Evolutionary conservation across 2,113 vertebrate genomes (phyloP).

Genomic region (Rhodinocichla rosea): DNA sequence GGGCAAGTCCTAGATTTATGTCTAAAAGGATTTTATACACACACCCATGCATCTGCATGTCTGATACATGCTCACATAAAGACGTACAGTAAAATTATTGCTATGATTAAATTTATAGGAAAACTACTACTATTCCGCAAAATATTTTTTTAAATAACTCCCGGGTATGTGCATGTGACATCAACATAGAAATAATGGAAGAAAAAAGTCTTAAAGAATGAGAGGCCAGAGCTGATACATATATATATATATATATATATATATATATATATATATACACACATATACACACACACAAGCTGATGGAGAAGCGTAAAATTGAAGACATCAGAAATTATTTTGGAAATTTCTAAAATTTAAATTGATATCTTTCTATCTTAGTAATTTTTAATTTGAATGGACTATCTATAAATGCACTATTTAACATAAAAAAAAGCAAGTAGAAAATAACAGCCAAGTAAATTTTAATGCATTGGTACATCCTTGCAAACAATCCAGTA

Average conservation of each 20-base stretch:
- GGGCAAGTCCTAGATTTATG: background rate
- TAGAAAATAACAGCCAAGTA: background rate
- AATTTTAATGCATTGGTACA: background rate
- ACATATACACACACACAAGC: accelerated
- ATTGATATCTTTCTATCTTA: background rate
- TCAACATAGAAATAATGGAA: background rate
- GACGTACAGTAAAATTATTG: background rate
- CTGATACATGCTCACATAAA: background rate
- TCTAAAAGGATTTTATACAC: background rate
- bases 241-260: no score
- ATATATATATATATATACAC: accelerated
- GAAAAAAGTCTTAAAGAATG: background rate
- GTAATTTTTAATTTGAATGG: background rate
- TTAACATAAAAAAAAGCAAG: background rate
- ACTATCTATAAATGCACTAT: background rate
- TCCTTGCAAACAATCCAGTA: background rate
- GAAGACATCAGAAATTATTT: background rate
- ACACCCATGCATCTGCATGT: background rate
- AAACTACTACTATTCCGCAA: background rate
- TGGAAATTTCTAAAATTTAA: background rate
- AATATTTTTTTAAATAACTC: background rate
- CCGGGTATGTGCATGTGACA: background rate
- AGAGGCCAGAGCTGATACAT: background rate
- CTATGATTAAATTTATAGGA: background rate
- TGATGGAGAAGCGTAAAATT: background rate